These are phyloP conservation scores for Okamejei kenojei DNA, from an alignment of 2,797 vertebrate species.

Conservation along the genomic window DNA sequence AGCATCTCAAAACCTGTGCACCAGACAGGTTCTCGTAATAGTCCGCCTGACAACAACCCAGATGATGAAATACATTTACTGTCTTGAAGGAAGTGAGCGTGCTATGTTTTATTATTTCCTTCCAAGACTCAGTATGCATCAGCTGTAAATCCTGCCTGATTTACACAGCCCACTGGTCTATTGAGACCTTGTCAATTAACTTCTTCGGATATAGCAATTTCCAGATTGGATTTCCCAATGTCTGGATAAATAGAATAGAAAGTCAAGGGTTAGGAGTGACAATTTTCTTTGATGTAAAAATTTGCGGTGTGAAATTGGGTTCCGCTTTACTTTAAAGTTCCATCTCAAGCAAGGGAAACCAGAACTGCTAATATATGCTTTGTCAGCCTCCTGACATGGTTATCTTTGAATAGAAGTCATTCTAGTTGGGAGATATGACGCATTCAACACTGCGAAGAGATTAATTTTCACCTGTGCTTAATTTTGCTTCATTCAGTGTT, in stretches of 20 bases:
- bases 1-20: not conserved
- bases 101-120: not conserved
- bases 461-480: conserved; percentile 37
- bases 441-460: conserved; percentile 29
- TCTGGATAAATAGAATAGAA: not conserved
- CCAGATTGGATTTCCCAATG: conserved; percentile 22
- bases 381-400: conserved; percentile 14
- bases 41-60: too few species aligned
- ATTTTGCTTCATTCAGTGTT: conserved; percentile 29
- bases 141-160: conserved; percentile 3
- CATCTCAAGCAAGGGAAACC: not conserved
- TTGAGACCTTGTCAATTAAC: not conserved
- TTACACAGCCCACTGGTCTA: not conserved
- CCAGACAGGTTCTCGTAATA: not conserved
- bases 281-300: not conserved
- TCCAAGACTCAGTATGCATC: not conserved
- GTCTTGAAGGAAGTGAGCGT: not conserved
- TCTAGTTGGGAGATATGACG: conserved; percentile 34
- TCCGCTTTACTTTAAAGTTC: not conserved
- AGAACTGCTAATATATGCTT: not conserved
- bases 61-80: not conserved
- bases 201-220: not conserved
- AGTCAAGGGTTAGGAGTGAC: not conserved
- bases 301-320: not conserved
- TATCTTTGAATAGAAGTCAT: conserved; percentile 25